A percentile compares a stretch with the other conserved stretches of the same genome.
Conservation (phyloP, 2,113 vertebrate genomes). For the Telmatochromis brachygnathus region DNA sequence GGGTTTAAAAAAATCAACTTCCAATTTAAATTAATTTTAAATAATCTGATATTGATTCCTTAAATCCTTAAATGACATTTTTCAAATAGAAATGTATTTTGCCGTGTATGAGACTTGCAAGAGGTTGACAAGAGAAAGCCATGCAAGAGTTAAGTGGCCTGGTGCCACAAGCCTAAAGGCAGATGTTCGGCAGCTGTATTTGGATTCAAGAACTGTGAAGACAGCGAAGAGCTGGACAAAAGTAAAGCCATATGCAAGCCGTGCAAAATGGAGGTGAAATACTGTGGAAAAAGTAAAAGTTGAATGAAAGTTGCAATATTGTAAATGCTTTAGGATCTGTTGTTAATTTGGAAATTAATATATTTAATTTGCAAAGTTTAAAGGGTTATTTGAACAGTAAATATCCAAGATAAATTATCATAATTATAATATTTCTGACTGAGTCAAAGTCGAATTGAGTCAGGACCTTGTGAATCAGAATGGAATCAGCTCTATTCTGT, state of each 20-base stretch:
- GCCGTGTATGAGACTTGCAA: not conserved
- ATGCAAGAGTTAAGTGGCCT: not conserved
- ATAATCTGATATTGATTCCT: not conserved
- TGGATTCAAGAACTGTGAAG: not conserved
- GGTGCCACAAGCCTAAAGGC: not conserved
- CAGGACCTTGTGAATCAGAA: not conserved
- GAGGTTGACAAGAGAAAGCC: not conserved
- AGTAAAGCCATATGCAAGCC: not conserved
- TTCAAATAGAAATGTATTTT: not conserved
- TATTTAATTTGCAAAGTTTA: not conserved
- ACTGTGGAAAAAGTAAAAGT: not conserved
- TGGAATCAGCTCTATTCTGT: not conserved
- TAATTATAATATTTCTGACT: not conserved
- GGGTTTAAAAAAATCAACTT: not conserved
- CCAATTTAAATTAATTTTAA: not conserved
- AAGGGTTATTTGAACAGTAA: not conserved
- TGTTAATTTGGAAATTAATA: not conserved
- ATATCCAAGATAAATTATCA: not conserved
- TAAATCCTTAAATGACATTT: not conserved
- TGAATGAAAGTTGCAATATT: not conserved
- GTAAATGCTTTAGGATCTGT: not conserved
- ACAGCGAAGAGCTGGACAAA: not conserved
- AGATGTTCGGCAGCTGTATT: not conserved
- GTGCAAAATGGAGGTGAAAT: not conserved
- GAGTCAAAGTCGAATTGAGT: not conserved